Percentiles rank a stretch among this genome's conserved stretches.
Conservation (phyloP, 2,113 vertebrate genomes). For the Piprites chloris region DNA sequence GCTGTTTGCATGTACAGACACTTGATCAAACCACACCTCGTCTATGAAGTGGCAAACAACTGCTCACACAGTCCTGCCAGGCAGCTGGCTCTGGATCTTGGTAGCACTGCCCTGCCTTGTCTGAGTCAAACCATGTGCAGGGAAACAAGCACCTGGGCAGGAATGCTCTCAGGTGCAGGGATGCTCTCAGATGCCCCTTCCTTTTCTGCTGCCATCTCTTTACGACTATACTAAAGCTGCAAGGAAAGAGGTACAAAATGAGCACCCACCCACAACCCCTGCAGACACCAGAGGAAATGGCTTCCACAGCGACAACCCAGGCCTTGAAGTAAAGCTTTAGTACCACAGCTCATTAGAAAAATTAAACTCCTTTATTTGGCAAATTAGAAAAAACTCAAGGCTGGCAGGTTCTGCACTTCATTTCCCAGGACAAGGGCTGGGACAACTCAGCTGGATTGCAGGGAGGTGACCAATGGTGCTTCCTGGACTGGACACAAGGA, state of each 20-base stretch:
- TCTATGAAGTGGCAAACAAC: background rate
- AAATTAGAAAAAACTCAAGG: background rate
- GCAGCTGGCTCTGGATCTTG: background rate
- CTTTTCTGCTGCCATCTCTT: background rate
- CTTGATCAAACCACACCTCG: rapidly evolving
- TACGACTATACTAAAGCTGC: background rate
- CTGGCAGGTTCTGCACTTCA: background rate
- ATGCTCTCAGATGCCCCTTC: background rate
- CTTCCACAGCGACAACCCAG: background rate
- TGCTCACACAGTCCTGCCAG: background rate
- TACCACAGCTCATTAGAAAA: background rate
- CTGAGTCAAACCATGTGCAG: background rate
- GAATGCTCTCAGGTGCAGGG: background rate
- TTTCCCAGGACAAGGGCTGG: background rate
- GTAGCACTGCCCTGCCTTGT: background rate
- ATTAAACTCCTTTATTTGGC: constrained; percentile 33
- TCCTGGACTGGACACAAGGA: background rate
- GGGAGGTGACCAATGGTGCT: background rate
- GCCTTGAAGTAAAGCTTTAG: background rate
- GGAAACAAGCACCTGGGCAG: background rate
- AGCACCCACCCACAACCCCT: background rate
- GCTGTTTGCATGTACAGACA: rapidly evolving
- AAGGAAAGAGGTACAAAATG: background rate
- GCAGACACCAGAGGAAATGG: background rate
- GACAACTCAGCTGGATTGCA: background rate